These are phyloP conservation scores for Montipora capitata DNA, from an alignment of 92 coral and sea anemone species.

Conservation along the genomic window DNA sequence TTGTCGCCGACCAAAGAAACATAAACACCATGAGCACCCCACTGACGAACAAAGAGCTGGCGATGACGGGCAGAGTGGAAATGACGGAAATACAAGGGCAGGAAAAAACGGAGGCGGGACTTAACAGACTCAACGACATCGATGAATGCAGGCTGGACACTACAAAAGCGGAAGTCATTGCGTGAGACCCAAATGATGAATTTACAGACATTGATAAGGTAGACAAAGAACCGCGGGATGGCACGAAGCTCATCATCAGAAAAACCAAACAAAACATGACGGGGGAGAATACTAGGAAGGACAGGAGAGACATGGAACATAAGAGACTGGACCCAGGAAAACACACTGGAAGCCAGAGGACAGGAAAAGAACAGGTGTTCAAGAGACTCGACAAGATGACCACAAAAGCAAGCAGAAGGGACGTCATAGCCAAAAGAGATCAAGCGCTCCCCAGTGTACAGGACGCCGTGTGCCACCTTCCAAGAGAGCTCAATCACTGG, in stretches of 20 bases:
- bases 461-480: slow-evolving; percentile 53
- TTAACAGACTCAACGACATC: neutral
- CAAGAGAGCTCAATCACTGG: slow-evolving; percentile 19
- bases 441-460: slow-evolving; percentile 45
- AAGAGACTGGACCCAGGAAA: neutral
- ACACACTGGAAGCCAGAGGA: neutral
- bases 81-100: slow-evolving; percentile 4
- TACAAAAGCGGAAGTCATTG: slow-evolving; percentile 39
- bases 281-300: neutral
- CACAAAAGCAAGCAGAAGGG: slow-evolving; percentile 20
- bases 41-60: neutral
- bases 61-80: neutral
- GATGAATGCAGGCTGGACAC: neutral
- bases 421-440: neutral
- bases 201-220: slow-evolving; percentile 18
- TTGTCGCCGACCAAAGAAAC: too few relatives aligned
- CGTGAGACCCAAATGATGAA: slow-evolving; percentile 15
- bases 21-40: neutral
- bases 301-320: slow-evolving; percentile 5
- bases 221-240: slow-evolving; percentile 35
- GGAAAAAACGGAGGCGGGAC: neutral
- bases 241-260: neutral
- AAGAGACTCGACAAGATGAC: neutral
- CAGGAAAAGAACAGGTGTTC: neutral
- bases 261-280: slow-evolving; percentile 38